A percentile compares a stretch with the other conserved stretches of the same genome.
These are phyloP conservation scores for Polyploca ridens DNA, from an alignment of 2,888 invertebrate genomes.

Conservation along the genomic window DNA sequence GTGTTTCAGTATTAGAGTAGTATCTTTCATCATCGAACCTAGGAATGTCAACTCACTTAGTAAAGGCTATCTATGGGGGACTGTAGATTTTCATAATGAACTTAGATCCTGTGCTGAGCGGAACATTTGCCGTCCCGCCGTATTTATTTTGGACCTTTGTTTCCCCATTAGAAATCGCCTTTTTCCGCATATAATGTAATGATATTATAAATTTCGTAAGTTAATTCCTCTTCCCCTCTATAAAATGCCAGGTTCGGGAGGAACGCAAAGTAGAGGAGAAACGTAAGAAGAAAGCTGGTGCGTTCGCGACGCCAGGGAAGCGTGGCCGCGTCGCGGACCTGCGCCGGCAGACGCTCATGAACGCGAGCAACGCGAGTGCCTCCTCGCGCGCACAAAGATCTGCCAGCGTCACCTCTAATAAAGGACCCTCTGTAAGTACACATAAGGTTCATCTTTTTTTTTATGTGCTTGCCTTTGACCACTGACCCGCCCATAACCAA, in stretches of 20 bases:
- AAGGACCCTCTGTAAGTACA: constrained; percentile 58
- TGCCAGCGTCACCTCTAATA: constrained; percentile 66
- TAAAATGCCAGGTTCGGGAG: constrained; percentile 66
- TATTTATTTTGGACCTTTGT: not conserved
- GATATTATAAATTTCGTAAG: not conserved
- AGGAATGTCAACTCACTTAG: too few relatives aligned
- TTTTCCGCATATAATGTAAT: not conserved
- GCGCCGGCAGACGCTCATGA: constrained; percentile 72
- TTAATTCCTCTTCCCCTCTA: not conserved
- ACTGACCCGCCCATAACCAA: too few relatives aligned
- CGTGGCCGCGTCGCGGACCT: constrained; percentile 64
- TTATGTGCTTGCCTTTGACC: too few relatives aligned
- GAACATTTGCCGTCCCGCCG: too few relatives aligned
- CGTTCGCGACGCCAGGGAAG: constrained; percentile 69
- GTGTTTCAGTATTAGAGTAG: too few relatives aligned
- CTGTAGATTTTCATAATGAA: too few relatives aligned
- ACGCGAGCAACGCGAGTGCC: constrained; percentile 73
- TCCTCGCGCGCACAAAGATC: constrained; percentile 70
- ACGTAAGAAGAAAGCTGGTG: constrained; percentile 70
- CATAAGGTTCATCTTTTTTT: not conserved
- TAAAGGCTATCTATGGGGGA: too few relatives aligned
- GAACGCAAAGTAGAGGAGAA: constrained; percentile 76
- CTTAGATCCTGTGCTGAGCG: too few relatives aligned
- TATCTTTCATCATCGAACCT: too few relatives aligned
- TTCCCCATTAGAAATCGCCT: not conserved